Evolutionary conservation across 2,888 invertebrate genomes (phyloP), one percentile per base, ranked within the genome.

Genomic region (Calephelis perditalis): DNA sequence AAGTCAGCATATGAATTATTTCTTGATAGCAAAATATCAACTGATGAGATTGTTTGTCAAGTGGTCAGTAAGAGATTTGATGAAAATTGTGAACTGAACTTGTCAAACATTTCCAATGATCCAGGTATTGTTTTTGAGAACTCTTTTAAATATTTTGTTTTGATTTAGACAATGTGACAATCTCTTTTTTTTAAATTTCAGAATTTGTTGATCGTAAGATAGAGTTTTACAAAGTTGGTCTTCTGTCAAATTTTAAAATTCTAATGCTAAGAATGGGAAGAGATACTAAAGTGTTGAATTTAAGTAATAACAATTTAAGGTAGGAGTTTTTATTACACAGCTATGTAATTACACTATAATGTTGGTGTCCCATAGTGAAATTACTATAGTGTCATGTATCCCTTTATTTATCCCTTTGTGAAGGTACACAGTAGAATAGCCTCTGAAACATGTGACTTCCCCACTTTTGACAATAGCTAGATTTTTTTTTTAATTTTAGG

Each of bases 181-280:
- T 26, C 26, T 26, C 40, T 40, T 40, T 40, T 1, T 56, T 15
- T 12, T 56, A n/a, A 12, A 56, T 81, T 86, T 47, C 81, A 90
- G 90, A 82, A 66, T 83, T 90, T 67, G 26, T 61, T 9, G 73
- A 77, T 1, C 82, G 79, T 46, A 81, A 81, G 58, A 76, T 90
- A 61, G 65, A 68, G 65, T 86, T 90, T 67, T 86, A 87, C 65
- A 86, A 84, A 69, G 54, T 88, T 7, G 64, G 71, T 47, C 70
- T 89, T 9, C 63, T 90, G 5, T 68, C 82, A 7, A 66, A 79
- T 65, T 89, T 78, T 64, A 88, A 86, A 74, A 78, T 82, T 64
- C 67, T 90, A 5, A 89, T 90, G 90, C 68, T 88, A 3, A 77
- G 86, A 64, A 81, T 89, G 74, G 88, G 88, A 26, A 76, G 79